phyloP scores from a whole-genome alignment of 2,888 invertebrate species.

The Oeneis ivallda region DNA sequence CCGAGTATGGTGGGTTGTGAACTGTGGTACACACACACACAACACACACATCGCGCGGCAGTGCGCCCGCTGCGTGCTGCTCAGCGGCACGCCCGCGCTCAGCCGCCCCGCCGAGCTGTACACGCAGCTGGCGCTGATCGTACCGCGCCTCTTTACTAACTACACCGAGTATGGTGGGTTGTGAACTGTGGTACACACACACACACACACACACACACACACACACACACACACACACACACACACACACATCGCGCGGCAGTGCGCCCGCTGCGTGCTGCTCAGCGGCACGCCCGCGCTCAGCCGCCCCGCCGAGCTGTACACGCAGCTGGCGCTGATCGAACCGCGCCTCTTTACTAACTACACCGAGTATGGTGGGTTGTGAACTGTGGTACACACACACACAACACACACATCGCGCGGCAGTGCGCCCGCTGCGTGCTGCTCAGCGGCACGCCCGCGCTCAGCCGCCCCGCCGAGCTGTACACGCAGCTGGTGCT shows the following conservation, averaged over 20 bases:
- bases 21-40: no score
- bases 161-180: conserved; percentile 82
- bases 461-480: conserved; percentile 94
- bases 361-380: conserved; percentile 82
- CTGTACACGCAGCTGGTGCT: conserved; percentile 92
- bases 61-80: conserved; percentile 86
- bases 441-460: conserved; percentile 96
- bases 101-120: conserved; percentile 95
- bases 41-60: conserved; percentile 78
- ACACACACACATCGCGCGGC: conserved; percentile 69
- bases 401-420: conserved; percentile 66
- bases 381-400: background rate
- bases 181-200: background rate
- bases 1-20: conserved; percentile 76
- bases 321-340: conserved; percentile 90
- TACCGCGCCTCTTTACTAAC: conserved; percentile 84
- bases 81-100: conserved; percentile 97
- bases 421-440: conserved; percentile 85
- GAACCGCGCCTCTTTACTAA: conserved; percentile 85
- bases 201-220: no score
- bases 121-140: conserved; percentile 90
- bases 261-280: conserved; percentile 86
- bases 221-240: no score
- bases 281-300: conserved; percentile 97
- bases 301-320: conserved; percentile 94